phyloP scores from a whole-genome alignment of 2,113 vertebrate species.

The Microtus richardsoni region DNA sequence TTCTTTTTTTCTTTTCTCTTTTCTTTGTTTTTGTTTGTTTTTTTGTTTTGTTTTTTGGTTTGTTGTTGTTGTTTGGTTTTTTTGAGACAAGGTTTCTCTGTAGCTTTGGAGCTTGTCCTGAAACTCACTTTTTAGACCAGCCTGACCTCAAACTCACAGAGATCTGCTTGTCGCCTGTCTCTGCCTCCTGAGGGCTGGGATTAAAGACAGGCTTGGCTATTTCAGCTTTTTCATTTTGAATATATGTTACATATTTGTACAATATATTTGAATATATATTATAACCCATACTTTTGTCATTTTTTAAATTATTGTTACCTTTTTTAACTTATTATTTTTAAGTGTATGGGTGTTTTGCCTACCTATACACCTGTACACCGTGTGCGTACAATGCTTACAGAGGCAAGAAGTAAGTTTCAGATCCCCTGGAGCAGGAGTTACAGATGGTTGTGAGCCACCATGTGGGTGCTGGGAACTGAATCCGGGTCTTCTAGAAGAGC shows the following conservation, averaged over 20 bases:
- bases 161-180: too few relatives aligned
- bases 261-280: neutral
- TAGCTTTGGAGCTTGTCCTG: too few relatives aligned
- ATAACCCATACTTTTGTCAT: neutral
- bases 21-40: too few relatives aligned
- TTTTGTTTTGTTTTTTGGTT: too few relatives aligned
- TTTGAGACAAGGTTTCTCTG: too few relatives aligned
- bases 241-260: neutral
- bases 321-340: neutral
- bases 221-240: constrained; percentile 20
- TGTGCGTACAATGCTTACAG: neutral
- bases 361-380: neutral
- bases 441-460: neutral
- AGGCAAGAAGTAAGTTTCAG: neutral
- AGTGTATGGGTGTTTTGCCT: neutral
- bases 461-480: neutral
- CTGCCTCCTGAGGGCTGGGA: too few relatives aligned
- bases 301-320: neutral
- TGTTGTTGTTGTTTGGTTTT: too few relatives aligned
- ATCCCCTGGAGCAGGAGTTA: neutral
- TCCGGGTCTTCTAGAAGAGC: neutral
- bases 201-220: too few relatives aligned
- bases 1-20: too few relatives aligned
- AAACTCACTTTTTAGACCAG: too few relatives aligned
- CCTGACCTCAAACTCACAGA: too few relatives aligned